phyloP scores from a whole-genome alignment of 2,797 vertebrate genomes.

The Mormyrus proboscirostris region DNA sequence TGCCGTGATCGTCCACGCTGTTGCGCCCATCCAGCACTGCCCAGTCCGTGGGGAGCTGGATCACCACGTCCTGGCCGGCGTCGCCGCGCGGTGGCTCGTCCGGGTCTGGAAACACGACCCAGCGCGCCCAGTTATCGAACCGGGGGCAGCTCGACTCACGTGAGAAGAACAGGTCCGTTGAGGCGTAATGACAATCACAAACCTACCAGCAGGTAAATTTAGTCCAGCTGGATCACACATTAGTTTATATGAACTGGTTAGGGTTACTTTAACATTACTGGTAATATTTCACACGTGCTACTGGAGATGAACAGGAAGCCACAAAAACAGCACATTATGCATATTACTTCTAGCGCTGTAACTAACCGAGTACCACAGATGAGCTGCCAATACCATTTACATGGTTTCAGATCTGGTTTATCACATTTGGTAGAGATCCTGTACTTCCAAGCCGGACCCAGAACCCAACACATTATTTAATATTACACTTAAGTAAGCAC shows the following conservation, averaged over 20 bases:
- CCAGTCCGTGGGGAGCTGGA: constrained; percentile 85
- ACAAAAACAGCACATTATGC: neutral
- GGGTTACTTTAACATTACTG: neutral
- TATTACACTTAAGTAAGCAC: neutral
- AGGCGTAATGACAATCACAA: neutral
- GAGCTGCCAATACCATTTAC: neutral
- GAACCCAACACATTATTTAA: neutral
- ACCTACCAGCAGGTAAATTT: neutral
- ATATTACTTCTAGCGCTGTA: neutral
- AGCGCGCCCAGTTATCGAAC: neutral
- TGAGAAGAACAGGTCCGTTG: neutral
- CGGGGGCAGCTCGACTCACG: neutral
- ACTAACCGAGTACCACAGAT: neutral
- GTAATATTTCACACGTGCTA: neutral
- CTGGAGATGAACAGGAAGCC: neutral
- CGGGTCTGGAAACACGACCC: constrained; percentile 44
- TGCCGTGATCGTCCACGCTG: constrained; percentile 80
- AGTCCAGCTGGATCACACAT: neutral
- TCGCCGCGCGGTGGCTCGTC: constrained; percentile 81
- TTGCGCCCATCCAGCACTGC: constrained; percentile 83
- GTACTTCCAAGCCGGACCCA: neutral
- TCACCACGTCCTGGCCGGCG: constrained; percentile 80
- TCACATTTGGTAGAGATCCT: neutral
- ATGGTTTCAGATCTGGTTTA: neutral
- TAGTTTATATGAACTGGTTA: neutral